Evolutionary conservation across 1,140 invertebrate species (phyloP).

Genomic region (Musca domestica): DNA sequence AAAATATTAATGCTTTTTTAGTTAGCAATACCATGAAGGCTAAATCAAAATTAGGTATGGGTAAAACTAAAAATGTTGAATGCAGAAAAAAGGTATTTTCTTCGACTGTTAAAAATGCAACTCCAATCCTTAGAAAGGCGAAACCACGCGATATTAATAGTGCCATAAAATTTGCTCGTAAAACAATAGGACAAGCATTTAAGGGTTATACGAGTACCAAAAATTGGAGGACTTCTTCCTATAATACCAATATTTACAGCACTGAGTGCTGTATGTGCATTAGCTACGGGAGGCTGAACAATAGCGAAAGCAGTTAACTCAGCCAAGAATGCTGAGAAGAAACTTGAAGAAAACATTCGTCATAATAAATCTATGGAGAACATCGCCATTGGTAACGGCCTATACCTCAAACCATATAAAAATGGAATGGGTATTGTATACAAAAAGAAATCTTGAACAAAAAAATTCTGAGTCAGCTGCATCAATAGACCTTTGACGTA

Average conservation of each 20-base stretch:
- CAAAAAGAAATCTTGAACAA: background rate
- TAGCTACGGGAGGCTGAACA: constrained; percentile 31
- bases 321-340: constrained; percentile 34
- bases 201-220: constrained; percentile 43
- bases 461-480: constrained; percentile 25
- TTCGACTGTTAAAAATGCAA: constrained; percentile 1
- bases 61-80: no score
- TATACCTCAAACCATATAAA: constrained; percentile 43
- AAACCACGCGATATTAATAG: constrained; percentile 14
- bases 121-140: no score
- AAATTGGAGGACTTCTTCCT: constrained; percentile 46
- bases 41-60: constrained; percentile 29
- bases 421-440: constrained; percentile 32
- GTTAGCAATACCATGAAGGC: constrained; percentile 31
- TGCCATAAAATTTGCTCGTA: constrained; percentile 29
- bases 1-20: constrained; percentile 23
- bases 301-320: constrained; percentile 35
- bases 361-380: constrained; percentile 43
- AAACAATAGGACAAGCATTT: no score
- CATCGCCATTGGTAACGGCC: constrained; percentile 40
- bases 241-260: constrained; percentile 48
- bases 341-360: constrained; percentile 33
- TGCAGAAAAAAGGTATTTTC: no score
- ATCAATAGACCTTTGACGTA: constrained; percentile 22
- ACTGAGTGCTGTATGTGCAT: constrained; percentile 39